Evolutionary conservation across 2,888 invertebrate species (phyloP), one percentile per base, ranked within the genome.

Genomic region (Eupeodes latifasciatus): DNA sequence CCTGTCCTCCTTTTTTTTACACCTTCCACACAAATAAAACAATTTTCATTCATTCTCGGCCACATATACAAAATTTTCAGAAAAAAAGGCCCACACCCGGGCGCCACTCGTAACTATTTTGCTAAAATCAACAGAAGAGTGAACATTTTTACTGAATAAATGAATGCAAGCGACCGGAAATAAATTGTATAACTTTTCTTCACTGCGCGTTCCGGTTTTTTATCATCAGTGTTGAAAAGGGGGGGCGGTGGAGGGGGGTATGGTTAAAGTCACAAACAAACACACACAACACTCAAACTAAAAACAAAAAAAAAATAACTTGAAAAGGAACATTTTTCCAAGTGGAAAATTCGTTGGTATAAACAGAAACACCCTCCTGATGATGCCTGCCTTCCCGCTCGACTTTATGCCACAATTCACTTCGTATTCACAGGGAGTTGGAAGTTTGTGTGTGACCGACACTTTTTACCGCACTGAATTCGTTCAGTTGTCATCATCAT

Each of bases 381-480:
- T 14, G 19, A 19, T 14, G 19, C 0, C 1, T 19, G 55, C 7
- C 9, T 0, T 4, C 1, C 79, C 79, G 77, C 53, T 72, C 67
- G 40, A 53, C 76, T 81, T 67, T 34, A 34, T 49, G 62, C 80
- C 64, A 71, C 76, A 77, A 66, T 49, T 80, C 67, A 77, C 74
- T 49, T 80, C 57, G 74, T 74, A 69, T 49, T 80, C 62, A 74
- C 64, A 75, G 72, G 51, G 80, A 75, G 76, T 80, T 76, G 53
- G 80, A 88, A 81, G 85, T 88, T 88, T 88, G 69, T 88, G 88
- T 88, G 85, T 75, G 85, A 75, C 85, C 88, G 88, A 88, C 88
- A 88, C 84, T 78, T 75, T 88, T 80, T 49, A 80, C 83, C 87
- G 49, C 84, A 88, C 88, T 75, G 88, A 81, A 81, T 88, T 88